These are phyloP conservation scores for Drosophila truncata DNA, from an alignment of 1,140 invertebrate genomes.

Conservation along the genomic window DNA sequence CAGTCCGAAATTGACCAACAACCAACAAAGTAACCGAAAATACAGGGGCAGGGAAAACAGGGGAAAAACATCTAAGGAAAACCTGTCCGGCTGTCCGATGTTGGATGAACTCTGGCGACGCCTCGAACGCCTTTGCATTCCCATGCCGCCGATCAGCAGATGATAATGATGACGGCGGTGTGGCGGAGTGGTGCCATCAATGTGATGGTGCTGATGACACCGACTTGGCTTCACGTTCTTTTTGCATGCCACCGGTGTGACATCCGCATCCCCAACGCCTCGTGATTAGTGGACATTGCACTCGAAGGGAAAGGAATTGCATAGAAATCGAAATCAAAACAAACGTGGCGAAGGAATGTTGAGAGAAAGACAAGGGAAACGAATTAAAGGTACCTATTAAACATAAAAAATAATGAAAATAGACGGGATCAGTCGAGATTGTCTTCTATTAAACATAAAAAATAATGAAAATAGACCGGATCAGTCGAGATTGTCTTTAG, in stretches of 20 bases:
- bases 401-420: too few species aligned
- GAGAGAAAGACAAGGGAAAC: neutral
- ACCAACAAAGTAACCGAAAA: conserved; percentile 55
- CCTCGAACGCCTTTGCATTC: conserved; percentile 62
- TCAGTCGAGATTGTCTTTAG: too few species aligned
- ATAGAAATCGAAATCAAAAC: conserved; percentile 74
- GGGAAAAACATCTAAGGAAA: conserved; percentile 48
- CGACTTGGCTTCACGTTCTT: conserved; percentile 64
- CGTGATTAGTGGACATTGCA: conserved; percentile 73
- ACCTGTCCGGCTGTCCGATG: conserved; percentile 46
- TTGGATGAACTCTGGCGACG: conserved; percentile 67
- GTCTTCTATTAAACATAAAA: too few species aligned
- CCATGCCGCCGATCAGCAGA: conserved; percentile 41
- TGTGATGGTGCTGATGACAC: conserved; percentile 20
- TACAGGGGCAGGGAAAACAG: conserved; percentile 9
- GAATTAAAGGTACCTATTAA: neutral
- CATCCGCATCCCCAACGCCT: conserved; percentile 55
- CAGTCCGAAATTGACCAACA: conserved; percentile 69
- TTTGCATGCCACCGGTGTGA: conserved; percentile 67
- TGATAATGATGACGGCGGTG: conserved; percentile 36
- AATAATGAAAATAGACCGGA: too few species aligned
- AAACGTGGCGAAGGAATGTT: conserved; percentile 41
- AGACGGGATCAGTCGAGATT: too few species aligned
- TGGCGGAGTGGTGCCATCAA: neutral
- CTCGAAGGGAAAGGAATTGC: conserved; percentile 53